Base-by-base conservation (phyloP, 1,140 invertebrate species). In the Cheumatopsyche charites region DNA sequence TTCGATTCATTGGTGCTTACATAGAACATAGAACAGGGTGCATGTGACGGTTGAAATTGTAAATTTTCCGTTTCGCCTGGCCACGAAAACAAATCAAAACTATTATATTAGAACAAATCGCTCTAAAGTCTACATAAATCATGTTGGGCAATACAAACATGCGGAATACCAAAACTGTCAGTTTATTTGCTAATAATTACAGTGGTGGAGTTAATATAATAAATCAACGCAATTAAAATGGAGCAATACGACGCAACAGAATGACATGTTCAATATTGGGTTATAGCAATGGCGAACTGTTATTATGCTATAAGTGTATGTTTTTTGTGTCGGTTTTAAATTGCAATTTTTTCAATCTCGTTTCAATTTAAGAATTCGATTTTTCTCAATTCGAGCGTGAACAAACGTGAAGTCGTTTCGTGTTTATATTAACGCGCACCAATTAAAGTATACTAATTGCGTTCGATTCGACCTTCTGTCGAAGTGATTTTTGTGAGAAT, bases 381-480 rank as follows among this genome's bases (percentile, higher is more conserved):
- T 52, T 52, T 52, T 52, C 47, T 52, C 47, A 17, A 52, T 52
- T 52, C 19, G 47, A 52, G 47, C 47, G 47, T 52, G 47, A 52
- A 52, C 47, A 52, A 52, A 52, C 47, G 47, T 52, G 47, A 17
- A 52, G n/a, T 52, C 47, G 47, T 52, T 52, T 17, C 47, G 47
- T 52, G 47, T 52, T 52, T 52, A 19, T 52, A 52, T 52, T 52
- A 52, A 15, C 47, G 19, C 47, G 13, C 19, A 17, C 47, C 47
- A 52, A 52, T 52, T 52, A 52, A 17, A 52, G 47, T 15, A 6
- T 47, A 52, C 47, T 52, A 52, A 52, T 52, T 52, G 47, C 47
- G 47, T 9, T 17, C 47, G 47, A 52, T 52, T 52, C 15, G 47
- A 19, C 6, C 47, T 17, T 9, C 47, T 47, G 13, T 13, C 13